phyloP scores from a whole-genome alignment of 2,113 vertebrate species.

The Platysteira castanea region DNA sequence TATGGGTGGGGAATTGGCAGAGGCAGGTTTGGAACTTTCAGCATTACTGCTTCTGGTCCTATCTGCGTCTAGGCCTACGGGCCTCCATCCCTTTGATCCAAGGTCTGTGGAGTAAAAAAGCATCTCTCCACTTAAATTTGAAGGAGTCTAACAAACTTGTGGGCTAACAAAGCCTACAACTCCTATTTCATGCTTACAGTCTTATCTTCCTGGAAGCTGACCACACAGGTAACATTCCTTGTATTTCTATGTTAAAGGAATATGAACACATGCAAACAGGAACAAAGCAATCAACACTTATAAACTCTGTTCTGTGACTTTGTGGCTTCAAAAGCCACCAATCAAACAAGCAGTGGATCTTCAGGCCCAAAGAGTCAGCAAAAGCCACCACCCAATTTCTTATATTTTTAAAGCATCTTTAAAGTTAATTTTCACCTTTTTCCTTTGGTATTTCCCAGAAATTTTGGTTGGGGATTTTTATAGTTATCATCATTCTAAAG shows the following conservation, averaged over 20 bases:
- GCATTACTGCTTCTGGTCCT: background rate
- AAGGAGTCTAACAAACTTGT: background rate
- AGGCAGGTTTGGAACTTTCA: background rate
- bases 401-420: background rate
- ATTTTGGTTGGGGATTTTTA: background rate
- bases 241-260: background rate
- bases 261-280: background rate
- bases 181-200: background rate
- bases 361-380: background rate
- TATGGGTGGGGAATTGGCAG: background rate
- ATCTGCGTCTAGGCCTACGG: accelerated
- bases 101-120: background rate
- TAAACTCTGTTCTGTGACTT: background rate
- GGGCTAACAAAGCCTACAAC: background rate
- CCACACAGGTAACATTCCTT: background rate
- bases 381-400: background rate
- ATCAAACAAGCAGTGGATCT: background rate
- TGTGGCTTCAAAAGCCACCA: background rate
- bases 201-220: background rate
- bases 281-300: background rate
- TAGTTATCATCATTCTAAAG: background rate
- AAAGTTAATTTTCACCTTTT: background rate
- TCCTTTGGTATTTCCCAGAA: background rate
- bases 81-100: background rate
- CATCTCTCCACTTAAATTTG: background rate